Evolutionary conservation across 2,888 invertebrate species (phyloP).

Genomic region (Cephus rjabovi): DNA sequence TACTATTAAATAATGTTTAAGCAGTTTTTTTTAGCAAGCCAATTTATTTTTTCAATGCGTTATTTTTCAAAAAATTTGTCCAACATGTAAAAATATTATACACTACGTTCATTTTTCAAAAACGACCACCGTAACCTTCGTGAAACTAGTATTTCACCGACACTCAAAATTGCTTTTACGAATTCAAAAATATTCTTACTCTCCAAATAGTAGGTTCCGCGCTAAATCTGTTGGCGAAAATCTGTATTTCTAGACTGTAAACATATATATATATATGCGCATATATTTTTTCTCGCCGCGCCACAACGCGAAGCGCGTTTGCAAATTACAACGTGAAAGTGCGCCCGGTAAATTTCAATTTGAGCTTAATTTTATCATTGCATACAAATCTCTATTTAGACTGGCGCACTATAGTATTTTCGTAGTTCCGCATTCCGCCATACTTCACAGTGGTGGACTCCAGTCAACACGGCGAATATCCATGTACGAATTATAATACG

Average conservation of each 20-base stretch:
- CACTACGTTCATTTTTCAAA: neutral
- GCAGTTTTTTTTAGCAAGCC: too few relatives aligned
- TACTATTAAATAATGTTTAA: too few relatives aligned
- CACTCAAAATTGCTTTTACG: too few relatives aligned
- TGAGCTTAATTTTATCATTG: constrained; percentile 36
- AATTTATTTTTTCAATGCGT: too few relatives aligned
- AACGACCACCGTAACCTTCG: neutral
- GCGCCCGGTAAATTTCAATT: constrained; percentile 37
- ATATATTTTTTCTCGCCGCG: neutral
- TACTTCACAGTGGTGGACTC: neutral
- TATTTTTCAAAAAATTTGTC: too few relatives aligned
- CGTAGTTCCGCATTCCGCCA: neutral
- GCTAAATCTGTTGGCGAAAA: neutral
- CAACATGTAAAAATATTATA: neutral
- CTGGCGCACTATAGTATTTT: neutral
- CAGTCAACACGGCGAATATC: neutral
- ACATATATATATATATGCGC: neutral
- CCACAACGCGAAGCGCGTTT: neutral
- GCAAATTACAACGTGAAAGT: constrained; percentile 12
- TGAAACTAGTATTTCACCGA: neutral
- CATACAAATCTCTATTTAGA: constrained; percentile 38
- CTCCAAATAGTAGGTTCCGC: too few relatives aligned
- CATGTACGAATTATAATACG: constrained; percentile 1
- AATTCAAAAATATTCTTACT: too few relatives aligned
- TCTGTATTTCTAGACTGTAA: neutral